Evolutionary conservation across 1,140 invertebrate genomes (phyloP).

Genomic region (Tetragonula clypearis): DNA sequence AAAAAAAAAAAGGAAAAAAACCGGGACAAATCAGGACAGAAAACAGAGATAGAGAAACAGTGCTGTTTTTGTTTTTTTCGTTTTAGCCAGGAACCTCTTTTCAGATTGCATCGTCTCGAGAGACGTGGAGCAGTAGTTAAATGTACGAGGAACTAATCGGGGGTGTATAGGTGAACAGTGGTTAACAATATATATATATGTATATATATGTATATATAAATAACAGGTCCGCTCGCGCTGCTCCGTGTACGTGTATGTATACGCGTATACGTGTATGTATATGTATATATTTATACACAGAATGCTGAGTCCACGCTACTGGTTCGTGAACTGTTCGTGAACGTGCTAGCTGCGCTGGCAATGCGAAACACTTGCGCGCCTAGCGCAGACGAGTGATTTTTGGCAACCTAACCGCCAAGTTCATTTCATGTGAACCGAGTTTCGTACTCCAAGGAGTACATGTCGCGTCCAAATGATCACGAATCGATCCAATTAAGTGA

Average conservation of each 20-base stretch:
- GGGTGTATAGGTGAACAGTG: neutral
- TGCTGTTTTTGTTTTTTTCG: no score
- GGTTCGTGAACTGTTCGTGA: no score
- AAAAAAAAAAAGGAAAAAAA: neutral
- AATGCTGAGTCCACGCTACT: no score
- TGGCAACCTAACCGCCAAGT: no score
- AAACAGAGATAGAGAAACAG: neutral
- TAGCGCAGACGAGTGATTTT: no score
- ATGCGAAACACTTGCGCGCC: no score
- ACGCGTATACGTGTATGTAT: neutral
- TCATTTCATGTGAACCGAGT: no score
- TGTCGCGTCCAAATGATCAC: no score
- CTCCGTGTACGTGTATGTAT: slow-evolving; percentile 5
- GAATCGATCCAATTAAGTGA: no score
- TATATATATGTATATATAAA: neutral
- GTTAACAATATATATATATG: neutral
- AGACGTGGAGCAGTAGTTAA: neutral
- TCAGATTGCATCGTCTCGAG: neutral
- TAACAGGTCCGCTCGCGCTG: neutral
- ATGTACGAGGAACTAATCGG: neutral
- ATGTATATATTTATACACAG: no score
- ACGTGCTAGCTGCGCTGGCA: no score
- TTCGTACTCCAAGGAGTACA: no score
- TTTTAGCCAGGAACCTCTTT: neutral
- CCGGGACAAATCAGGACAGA: neutral